These are phyloP conservation scores for Serranus cabrilla DNA, from an alignment of 2,797 vertebrate genomes.

Conservation along the genomic window DNA sequence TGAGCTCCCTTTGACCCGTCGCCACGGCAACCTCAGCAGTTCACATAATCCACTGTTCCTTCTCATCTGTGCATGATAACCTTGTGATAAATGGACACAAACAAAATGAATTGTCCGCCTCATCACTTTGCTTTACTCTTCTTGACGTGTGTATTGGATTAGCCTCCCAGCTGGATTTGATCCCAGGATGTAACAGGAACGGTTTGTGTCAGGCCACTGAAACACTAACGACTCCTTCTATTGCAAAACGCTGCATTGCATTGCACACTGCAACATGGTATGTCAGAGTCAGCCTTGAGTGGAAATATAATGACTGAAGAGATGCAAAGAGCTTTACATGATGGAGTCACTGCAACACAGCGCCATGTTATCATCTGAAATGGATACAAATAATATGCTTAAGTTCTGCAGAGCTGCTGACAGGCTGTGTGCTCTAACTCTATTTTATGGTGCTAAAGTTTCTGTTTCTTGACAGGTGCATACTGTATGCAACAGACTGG, in stretches of 20 bases:
- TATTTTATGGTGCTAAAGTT: background rate
- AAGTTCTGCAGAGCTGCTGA: background rate
- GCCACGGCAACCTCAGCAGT: slow-evolving; percentile 57
- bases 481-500: background rate
- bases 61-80: slow-evolving; percentile 22
- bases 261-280: background rate
- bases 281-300: background rate
- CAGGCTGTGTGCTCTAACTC: background rate
- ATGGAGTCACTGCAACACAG: background rate
- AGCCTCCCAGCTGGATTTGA: background rate
- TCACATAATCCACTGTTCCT: slow-evolving; percentile 28
- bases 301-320: background rate
- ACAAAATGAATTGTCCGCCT: background rate
- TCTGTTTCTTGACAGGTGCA: background rate
- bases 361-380: background rate
- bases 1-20: slow-evolving; percentile 70
- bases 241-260: background rate
- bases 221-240: background rate
- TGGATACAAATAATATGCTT: background rate
- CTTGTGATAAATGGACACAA: background rate
- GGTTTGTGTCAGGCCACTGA: background rate
- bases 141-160: background rate
- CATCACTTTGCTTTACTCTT: background rate
- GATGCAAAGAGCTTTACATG: background rate
- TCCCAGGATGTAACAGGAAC: background rate